A percentile compares a stretch with the other conserved stretches of the same genome.
phyloP scores from a whole-genome alignment of 2,797 vertebrate species.

The Rhodeus uyekii region DNA sequence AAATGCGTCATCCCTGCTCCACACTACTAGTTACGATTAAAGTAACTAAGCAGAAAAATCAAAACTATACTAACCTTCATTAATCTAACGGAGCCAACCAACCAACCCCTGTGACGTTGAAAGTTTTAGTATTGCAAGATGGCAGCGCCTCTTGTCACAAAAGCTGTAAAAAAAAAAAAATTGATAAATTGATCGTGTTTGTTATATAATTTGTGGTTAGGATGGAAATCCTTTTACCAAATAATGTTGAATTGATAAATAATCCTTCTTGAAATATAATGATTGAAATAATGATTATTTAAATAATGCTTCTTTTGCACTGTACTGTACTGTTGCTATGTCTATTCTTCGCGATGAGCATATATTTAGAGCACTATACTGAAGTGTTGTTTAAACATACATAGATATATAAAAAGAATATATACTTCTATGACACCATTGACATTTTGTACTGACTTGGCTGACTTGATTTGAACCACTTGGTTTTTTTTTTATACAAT shows the following conservation, averaged over 20 bases:
- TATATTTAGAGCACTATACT: neutral
- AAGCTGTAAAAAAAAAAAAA: neutral
- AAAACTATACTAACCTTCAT: neutral
- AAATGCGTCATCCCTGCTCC: too few species aligned
- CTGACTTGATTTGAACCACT: constrained; percentile 45
- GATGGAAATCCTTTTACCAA: neutral
- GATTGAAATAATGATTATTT: too few species aligned
- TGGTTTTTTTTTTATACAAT: constrained; percentile 52
- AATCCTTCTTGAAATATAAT: too few species aligned
- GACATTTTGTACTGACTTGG: too few species aligned
- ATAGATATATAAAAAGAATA: neutral
- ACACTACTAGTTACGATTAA: neutral
- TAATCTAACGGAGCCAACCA: neutral
- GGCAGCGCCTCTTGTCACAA: neutral
- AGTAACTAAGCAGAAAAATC: neutral
- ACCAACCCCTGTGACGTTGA: neutral
- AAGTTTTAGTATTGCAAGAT: neutral
- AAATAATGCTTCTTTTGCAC: neutral
- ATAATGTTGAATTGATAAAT: neutral
- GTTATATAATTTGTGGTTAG: neutral
- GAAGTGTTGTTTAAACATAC: neutral
- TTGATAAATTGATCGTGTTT: neutral
- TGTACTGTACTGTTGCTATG: neutral
- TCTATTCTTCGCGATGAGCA: neutral
- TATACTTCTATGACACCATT: neutral